Evolutionary conservation across 2,113 vertebrate species (phyloP).

Genomic region (Serinus canaria): DNA sequence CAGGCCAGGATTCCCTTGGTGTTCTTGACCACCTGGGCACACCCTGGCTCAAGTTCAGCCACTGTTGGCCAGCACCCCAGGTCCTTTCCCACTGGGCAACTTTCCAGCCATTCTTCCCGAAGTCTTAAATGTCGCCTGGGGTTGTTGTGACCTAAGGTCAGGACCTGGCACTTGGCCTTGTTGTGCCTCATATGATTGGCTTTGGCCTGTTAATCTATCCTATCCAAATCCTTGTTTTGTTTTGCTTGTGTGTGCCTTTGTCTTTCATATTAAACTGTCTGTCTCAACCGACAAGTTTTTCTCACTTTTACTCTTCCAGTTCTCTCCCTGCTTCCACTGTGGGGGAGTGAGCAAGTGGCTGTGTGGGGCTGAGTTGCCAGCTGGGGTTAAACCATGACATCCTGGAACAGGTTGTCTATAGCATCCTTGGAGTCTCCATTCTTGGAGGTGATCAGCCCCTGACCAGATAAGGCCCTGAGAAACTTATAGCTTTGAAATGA

Average conservation of each 20-base stretch:
- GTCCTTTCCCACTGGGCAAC: neutral
- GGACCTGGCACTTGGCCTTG: neutral
- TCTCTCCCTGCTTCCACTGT: neutral
- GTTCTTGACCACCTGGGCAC: neutral
- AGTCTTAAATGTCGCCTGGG: neutral
- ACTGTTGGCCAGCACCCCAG: neutral
- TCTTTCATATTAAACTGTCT: neutral
- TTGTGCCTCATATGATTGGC: neutral
- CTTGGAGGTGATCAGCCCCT: neutral
- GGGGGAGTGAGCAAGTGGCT: neutral
- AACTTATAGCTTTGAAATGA: neutral
- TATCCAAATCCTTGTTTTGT: neutral
- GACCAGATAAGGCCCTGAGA: neutral
- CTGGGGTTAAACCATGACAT: neutral
- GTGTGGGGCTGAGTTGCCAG: neutral
- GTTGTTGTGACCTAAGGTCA: neutral
- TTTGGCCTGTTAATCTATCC: neutral
- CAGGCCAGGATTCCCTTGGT: too few relatives aligned
- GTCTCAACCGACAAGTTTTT: neutral
- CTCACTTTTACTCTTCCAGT: neutral
- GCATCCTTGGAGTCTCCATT: neutral
- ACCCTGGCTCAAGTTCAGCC: fast-evolving
- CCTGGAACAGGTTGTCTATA: neutral
- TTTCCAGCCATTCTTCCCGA: neutral
- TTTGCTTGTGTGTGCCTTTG: neutral